Evolutionary conservation across 64 coral and sea anemone genomes (phyloP).

Genomic region (Orbicella faveolata): DNA sequence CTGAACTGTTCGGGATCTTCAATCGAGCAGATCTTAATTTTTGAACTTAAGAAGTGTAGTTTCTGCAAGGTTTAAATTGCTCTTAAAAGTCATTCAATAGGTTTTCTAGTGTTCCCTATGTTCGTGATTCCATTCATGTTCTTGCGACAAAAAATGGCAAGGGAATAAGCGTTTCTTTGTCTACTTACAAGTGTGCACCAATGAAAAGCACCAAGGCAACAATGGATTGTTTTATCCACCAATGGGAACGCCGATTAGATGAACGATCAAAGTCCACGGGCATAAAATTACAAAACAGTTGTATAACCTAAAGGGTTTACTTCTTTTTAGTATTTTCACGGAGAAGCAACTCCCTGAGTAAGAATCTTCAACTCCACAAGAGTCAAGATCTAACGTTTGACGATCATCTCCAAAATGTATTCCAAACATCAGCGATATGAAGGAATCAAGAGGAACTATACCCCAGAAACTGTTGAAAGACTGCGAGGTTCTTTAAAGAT

Average conservation of each 20-base stretch:
- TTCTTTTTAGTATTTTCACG: neutral
- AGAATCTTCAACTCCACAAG: neutral
- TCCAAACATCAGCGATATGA: constrained; percentile 76
- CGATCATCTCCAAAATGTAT: constrained; percentile 21
- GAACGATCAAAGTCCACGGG: constrained; percentile 2
- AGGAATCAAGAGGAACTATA: constrained; percentile 89
- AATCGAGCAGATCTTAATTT: too few relatives aligned
- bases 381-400: neutral
- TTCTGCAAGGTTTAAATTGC: too few relatives aligned
- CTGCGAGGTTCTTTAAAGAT: constrained; percentile 85
- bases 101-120: too few relatives aligned
- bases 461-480: constrained; percentile 65
- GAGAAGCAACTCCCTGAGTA: neutral
- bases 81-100: too few relatives aligned
- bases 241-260: neutral
- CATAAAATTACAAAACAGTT: neutral
- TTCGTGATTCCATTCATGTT: too few relatives aligned
- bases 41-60: too few relatives aligned
- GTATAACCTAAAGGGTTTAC: neutral
- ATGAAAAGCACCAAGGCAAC: neutral
- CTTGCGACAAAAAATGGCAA: too few relatives aligned
- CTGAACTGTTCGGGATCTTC: neutral
- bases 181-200: neutral
- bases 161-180: too few relatives aligned
- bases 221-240: neutral